These are phyloP conservation scores for Gobionotothen gibberifrons DNA, from an alignment of 2,797 vertebrate species.

Conservation along the genomic window DNA sequence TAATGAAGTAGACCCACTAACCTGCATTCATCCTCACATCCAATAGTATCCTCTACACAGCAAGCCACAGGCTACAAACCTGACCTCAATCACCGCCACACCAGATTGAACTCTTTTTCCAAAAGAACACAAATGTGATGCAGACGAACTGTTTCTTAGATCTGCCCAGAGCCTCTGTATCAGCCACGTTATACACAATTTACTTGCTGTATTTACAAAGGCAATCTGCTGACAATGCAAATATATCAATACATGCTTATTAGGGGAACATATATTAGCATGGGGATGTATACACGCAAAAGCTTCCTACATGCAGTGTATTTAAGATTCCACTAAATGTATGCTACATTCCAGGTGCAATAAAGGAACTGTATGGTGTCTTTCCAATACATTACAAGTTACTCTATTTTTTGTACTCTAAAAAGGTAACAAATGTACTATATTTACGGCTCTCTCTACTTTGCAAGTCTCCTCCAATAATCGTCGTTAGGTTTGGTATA, in stretches of 20 bases:
- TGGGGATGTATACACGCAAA: not conserved
- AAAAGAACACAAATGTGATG: constrained; percentile 1
- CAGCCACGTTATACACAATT: too few relatives aligned
- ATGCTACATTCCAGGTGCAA: not conserved
- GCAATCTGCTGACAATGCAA: not conserved
- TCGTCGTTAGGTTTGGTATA: not conserved
- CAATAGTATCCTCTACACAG: constrained; percentile 9
- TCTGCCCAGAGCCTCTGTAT: not conserved
- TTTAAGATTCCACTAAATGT: not conserved
- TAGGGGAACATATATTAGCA: not conserved
- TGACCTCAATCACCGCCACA: constrained; percentile 28
- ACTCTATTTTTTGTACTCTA: not conserved
- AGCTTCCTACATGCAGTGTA: not conserved
- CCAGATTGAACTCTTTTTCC: constrained; percentile 1
- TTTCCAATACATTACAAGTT: not conserved
- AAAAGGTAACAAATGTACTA: not conserved
- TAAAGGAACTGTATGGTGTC: not conserved
- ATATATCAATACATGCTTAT: not conserved
- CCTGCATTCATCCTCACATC: constrained; percentile 8
- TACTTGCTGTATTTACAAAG: too few relatives aligned
- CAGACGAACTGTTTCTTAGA: constrained; percentile 3
- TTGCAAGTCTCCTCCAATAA: not conserved
- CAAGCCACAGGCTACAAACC: constrained; percentile 1
- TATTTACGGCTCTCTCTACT: not conserved
- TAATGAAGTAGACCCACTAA: constrained; percentile 2